Evolutionary conservation across 1,140 invertebrate species (phyloP), one percentile per base, ranked within the genome.

Genomic region (Pentalonia nigronervosa): DNA sequence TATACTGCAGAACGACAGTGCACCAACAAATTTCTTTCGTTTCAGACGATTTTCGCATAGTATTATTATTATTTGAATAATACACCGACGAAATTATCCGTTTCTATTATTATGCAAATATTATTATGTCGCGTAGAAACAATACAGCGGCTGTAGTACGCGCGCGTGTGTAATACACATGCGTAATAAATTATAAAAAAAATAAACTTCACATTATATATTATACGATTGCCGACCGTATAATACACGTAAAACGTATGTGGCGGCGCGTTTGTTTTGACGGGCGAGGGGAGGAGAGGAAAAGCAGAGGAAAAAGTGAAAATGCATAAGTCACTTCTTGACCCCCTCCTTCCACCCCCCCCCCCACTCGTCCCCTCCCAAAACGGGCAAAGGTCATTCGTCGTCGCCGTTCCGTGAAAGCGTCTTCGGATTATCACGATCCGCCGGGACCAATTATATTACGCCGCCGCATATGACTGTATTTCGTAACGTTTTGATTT

Each of bases 261-360:
- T 53, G 17, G 60, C 60, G n/a, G 60, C 60, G 30, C 60, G 60
- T 76, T 76, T 76, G 60, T 76, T 76, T 76, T 34, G n/a, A n/a
- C 17, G 30, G 14, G 1, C 30, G 60, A 14, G 36, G n/a, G 45
- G 17, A n/a, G 41, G 83, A 23, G 2, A 20, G 41, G 83, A 23
- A 3, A 23, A 36, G 8, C 41, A 48, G 41, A 36, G 48, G 34
- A 56, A 89, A 89, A 89, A 89, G 88, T 89, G 88, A 89, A 89
- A 89, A 89, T 89, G 34, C 88, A 89, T 89, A 89, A 89, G 88
- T 89, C 50, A 89, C 88, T 36, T 56, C 88, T 36, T 56, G 88
- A 89, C 88, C 88, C 50, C 9, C 47, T 4, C 48, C n/a, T n/a
- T n/a, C 14, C 20, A 50, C 30, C 48, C 21, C 21, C 30, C n/a